phyloP scores from a whole-genome alignment of 1,140 invertebrate species.

The Drosophila erecta region DNA sequence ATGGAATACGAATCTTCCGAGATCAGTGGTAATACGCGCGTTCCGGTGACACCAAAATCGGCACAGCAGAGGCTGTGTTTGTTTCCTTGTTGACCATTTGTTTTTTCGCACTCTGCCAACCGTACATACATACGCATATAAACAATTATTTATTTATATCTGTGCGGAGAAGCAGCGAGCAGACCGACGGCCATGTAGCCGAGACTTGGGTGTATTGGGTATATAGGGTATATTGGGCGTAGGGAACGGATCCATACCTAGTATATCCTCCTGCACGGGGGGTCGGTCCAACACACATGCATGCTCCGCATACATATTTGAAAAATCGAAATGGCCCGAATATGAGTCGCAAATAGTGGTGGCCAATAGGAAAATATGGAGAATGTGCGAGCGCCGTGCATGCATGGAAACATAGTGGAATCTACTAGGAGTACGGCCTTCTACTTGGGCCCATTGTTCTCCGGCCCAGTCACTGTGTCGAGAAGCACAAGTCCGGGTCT shows the following conservation, averaged over 20 bases:
- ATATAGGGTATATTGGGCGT: neutral
- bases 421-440: neutral
- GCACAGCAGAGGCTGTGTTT: neutral
- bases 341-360: constrained; percentile 21
- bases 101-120: constrained; percentile 34
- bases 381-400: no score
- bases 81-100: constrained; percentile 31
- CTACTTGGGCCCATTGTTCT: constrained; percentile 16
- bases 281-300: constrained; percentile 25
- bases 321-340: constrained; percentile 42
- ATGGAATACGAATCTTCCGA: constrained; percentile 54
- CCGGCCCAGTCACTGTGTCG: constrained; percentile 13
- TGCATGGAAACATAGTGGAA: constrained; percentile 3
- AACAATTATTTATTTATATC: constrained; percentile 57
- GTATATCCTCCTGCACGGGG: constrained; percentile 45
- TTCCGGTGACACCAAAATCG: neutral
- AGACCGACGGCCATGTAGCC: neutral
- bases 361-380: constrained; percentile 12
- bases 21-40: constrained; percentile 36
- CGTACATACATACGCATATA: constrained; percentile 50
- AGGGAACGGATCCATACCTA: constrained; percentile 19
- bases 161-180: constrained; percentile 32
- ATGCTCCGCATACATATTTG: constrained; percentile 41
- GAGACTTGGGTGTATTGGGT: constrained; percentile 9
- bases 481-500: constrained; percentile 5